phyloP scores from a whole-genome alignment of 2,797 vertebrate species.

The Galagoides demidoff region DNA sequence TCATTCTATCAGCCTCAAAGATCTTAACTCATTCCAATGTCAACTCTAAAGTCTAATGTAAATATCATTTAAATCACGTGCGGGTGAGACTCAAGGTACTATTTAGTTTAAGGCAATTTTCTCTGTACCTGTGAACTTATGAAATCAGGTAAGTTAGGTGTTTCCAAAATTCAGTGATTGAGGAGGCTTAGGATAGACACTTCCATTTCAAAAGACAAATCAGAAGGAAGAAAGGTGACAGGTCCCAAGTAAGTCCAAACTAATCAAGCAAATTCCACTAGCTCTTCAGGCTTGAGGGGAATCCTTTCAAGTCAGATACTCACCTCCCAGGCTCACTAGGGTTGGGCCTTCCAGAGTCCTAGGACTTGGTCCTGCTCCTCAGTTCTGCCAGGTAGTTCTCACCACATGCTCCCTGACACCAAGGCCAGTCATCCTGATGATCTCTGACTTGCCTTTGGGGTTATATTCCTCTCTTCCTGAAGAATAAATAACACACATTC shows the following conservation, averaged over 20 bases:
- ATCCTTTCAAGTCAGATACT: neutral
- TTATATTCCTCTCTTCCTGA: neutral
- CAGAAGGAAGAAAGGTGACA: neutral
- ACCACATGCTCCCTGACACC: neutral
- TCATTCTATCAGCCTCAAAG: neutral
- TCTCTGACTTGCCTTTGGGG: too few relatives aligned
- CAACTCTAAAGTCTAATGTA: neutral
- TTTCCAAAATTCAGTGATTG: neutral
- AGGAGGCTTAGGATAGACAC: neutral
- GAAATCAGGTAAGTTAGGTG: neutral
- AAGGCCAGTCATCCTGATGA: too few relatives aligned
- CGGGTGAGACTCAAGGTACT: neutral
- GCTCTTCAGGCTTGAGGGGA: neutral
- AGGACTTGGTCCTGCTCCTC: neutral
- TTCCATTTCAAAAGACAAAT: neutral
- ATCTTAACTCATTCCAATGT: neutral
- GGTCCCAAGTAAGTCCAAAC: too few relatives aligned
- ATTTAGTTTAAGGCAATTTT: neutral
- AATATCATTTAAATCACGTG: neutral
- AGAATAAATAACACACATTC: neutral
- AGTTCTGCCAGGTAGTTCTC: neutral
- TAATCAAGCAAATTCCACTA: neutral
- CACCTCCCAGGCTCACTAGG: neutral
- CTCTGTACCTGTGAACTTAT: neutral
- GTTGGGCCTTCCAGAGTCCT: neutral